Evolutionary conservation across 2,888 invertebrate species (phyloP), one percentile per base, ranked within the genome.

Genomic region (Polylopha cassiicola): DNA sequence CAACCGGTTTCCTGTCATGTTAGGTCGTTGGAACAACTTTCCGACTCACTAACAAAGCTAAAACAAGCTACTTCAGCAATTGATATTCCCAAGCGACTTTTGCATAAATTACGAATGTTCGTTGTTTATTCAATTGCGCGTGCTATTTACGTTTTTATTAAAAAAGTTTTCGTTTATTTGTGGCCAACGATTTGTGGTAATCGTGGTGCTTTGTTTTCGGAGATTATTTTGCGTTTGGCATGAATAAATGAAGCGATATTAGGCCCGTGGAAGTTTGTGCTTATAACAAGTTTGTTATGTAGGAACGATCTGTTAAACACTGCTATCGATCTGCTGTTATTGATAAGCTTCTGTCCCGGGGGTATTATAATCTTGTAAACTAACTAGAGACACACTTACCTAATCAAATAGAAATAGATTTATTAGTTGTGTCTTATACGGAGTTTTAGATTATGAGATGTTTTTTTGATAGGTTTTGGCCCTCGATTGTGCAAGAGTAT

Each of bases 151-250:
- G 34, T 43, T 27, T 55, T 47, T 55, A 53, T 55, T 48, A 53
- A 55, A 53, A 58, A 55, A 55, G 44, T 55, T 52, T 39, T 38
- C 36, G 32, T 46, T 27, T 53, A 50, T 49, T 44, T 39, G 29
- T 37, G 46, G 30, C n/a, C 32, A 41, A 10, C 30, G 47, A 47
- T 48, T 55, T 55, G 27, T 23, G 34, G 33, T 30, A 39, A 39
- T 39, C 18, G 28, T 14, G 11, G 33, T 33, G 33, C 17, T 39
- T 39, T 39, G 34, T 39, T 39, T 33, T 33, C 33, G 22, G 33
- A 5, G 22, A 28, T 39, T 29, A 34, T 39, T 34, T 29, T 20
- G 20, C 29, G 24, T 39, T 33, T 16, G 22, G 27, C 21, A 33
- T 39, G 10, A 27, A 32, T 39, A 39, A 39, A 15, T 26, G 16